Conservation (phyloP, 2,888 invertebrate species). For the Lacanobia oleracea region DNA sequence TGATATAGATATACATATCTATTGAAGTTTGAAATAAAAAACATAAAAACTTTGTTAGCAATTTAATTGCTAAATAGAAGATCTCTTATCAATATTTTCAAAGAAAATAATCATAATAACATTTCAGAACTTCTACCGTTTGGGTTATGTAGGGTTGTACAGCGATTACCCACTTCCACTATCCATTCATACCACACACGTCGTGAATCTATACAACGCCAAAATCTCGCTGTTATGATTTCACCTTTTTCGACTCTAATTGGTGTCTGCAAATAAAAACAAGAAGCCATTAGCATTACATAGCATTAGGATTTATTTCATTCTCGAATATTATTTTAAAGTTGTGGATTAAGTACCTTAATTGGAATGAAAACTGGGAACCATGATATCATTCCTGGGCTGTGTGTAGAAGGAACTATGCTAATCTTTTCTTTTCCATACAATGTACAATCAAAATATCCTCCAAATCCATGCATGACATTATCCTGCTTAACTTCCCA, state of each 20-base stretch:
- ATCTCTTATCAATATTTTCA: slow-evolving; percentile 19
- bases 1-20: slow-evolving; percentile 24
- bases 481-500: slow-evolving; percentile 94
- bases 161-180: slow-evolving; percentile 81
- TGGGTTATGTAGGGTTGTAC: slow-evolving; percentile 81
- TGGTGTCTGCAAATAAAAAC: slow-evolving; percentile 91
- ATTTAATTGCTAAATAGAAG: slow-evolving; percentile 51
- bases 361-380: slow-evolving; percentile 99
- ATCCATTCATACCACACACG: slow-evolving; percentile 99
- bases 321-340: not conserved
- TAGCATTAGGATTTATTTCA: not conserved
- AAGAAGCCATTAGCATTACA: not conserved
- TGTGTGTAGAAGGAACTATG: slow-evolving; percentile 97
- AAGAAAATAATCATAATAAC: slow-evolving; percentile 76
- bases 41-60: slow-evolving; percentile 32
- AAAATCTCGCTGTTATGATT: slow-evolving; percentile 95
- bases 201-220: slow-evolving; percentile 94
- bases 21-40: slow-evolving; percentile 37
- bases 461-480: slow-evolving; percentile 98
- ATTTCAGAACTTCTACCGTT: slow-evolving; percentile 87
- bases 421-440: slow-evolving; percentile 96
- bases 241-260: slow-evolving; percentile 93
- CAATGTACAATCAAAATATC: slow-evolving; percentile 97
- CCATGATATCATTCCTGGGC: slow-evolving; percentile 99
- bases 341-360: slow-evolving; percentile 87